Conservation (phyloP, 2,113 vertebrate genomes). For the Aptenodytes patagonicus region DNA sequence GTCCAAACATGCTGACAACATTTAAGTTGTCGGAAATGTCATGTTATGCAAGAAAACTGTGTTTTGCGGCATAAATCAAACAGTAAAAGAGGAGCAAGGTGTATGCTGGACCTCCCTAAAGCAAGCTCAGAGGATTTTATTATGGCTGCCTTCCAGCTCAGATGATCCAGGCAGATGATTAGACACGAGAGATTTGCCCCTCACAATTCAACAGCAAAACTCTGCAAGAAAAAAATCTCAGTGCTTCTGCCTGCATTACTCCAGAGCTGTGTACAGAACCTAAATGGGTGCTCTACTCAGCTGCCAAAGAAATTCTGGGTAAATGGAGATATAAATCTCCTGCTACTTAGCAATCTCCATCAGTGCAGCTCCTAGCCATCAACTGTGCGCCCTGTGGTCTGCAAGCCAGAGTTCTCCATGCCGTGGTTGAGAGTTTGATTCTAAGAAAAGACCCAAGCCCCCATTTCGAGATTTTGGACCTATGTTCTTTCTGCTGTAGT, state of each 20-base stretch:
- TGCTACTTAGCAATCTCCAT: background rate
- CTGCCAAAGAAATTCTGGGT: background rate
- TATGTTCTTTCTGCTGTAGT: background rate
- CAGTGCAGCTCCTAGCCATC: background rate
- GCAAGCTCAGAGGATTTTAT: background rate
- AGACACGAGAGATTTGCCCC: background rate
- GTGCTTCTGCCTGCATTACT: background rate
- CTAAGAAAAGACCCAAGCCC: background rate
- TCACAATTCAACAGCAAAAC: background rate
- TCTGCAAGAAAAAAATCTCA: background rate
- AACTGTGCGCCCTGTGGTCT: background rate
- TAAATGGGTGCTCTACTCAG: background rate
- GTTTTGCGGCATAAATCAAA: background rate
- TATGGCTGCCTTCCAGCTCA: background rate
- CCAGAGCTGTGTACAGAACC: background rate
- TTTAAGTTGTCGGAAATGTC: background rate
- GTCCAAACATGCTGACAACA: background rate
- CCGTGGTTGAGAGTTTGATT: background rate
- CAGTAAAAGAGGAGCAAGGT: background rate
- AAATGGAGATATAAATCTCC: background rate
- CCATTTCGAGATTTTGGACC: accelerated
- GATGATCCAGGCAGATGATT: background rate
- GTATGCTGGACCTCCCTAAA: background rate
- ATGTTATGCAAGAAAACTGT: background rate
- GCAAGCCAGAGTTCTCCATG: background rate